Conservation (phyloP, 2,113 vertebrate genomes). For the Uria aalge region DNA sequence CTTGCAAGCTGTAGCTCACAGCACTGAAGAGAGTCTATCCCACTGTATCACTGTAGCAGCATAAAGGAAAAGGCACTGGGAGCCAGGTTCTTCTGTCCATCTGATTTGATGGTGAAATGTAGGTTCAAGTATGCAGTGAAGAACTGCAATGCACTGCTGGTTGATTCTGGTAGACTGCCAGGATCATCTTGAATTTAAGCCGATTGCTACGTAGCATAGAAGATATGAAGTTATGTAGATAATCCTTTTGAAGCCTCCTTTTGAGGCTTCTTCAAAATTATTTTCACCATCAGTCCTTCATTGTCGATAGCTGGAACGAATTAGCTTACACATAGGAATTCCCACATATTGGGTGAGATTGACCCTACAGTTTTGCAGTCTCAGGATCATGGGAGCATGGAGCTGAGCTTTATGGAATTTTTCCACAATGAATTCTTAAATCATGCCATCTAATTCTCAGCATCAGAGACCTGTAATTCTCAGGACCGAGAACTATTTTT, state of each 20-base stretch:
- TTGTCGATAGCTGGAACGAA: neutral
- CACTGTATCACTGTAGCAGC: neutral
- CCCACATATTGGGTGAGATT: neutral
- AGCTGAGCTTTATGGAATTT: neutral
- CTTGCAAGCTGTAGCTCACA: neutral
- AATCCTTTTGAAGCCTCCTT: neutral
- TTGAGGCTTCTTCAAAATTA: neutral
- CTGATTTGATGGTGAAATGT: neutral
- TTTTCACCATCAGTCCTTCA: neutral
- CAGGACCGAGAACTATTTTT: neutral
- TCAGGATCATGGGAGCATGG: neutral
- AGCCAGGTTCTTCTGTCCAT: neutral
- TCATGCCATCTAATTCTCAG: neutral
- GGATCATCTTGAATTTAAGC: neutral
- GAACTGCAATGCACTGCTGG: neutral
- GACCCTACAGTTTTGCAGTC: neutral
- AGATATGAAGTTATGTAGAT: neutral
- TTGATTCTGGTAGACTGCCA: neutral
- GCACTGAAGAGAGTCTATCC: neutral
- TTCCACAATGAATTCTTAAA: neutral
- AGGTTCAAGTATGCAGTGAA: neutral
- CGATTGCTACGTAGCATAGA: neutral
- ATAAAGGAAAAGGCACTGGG: neutral
- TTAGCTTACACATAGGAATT: neutral
- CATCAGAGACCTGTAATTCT: neutral